Evolutionary conservation across 2,797 vertebrate species (phyloP).

Genomic region (Typhlichthys eigenmanni): DNA sequence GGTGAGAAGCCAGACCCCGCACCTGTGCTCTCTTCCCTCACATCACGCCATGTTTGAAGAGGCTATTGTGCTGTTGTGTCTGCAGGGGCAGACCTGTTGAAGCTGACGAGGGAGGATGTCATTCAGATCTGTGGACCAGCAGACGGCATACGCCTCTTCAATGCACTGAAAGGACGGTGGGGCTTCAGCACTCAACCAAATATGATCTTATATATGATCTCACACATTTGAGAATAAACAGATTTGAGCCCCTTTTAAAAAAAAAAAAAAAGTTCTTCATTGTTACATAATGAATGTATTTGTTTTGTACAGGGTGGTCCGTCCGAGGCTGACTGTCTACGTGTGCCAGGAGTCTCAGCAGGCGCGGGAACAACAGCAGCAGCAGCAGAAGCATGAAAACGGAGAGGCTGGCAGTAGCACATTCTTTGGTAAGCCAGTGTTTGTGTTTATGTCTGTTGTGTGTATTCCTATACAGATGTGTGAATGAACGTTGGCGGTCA

Average conservation of each 20-base stretch:
- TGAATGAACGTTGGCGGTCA: no score
- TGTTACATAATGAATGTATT: slow-evolving; percentile 20
- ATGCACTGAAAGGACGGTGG: slow-evolving; percentile 92
- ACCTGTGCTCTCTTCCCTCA: neutral
- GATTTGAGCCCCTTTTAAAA: neutral
- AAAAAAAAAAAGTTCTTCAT: no score
- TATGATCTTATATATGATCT: neutral
- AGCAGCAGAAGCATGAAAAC: slow-evolving; percentile 87
- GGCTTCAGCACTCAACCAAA: slow-evolving; percentile 36
- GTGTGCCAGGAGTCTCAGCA: slow-evolving; percentile 96
- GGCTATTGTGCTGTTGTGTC: neutral
- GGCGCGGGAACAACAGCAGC: slow-evolving; percentile 75
- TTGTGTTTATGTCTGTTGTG: neutral
- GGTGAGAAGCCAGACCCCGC: slow-evolving; percentile 68
- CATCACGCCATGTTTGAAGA: neutral
- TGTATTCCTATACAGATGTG: no score
- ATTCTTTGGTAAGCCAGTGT: slow-evolving; percentile 85
- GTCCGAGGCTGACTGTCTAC: slow-evolving; percentile 93
- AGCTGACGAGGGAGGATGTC: slow-evolving; percentile 93
- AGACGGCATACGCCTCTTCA: slow-evolving; percentile 95
- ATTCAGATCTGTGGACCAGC: slow-evolving; percentile 98
- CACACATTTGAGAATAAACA: neutral
- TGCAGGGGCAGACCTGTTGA: slow-evolving; percentile 90
- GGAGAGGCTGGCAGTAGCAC: slow-evolving; percentile 84
- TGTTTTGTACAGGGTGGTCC: slow-evolving; percentile 81